These are phyloP conservation scores for Alloplasta piceator DNA, from an alignment of 2,888 invertebrate species.

Conservation along the genomic window DNA sequence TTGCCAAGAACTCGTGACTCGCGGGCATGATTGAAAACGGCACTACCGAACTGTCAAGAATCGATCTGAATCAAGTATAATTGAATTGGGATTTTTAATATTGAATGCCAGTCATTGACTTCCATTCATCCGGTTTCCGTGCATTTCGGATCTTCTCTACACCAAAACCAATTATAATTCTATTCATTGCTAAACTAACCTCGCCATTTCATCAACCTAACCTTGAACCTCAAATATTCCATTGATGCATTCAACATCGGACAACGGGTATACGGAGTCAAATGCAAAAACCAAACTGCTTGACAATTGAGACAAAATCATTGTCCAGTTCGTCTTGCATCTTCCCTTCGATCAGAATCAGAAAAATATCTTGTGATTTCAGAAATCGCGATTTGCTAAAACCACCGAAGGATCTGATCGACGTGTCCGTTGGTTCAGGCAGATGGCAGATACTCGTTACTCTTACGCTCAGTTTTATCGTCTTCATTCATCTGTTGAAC, in stretches of 20 bases:
- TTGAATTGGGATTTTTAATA: too few relatives aligned
- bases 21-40: too few relatives aligned
- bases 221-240: neutral
- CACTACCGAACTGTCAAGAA: too few relatives aligned
- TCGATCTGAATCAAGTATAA: too few relatives aligned
- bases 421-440: constrained; percentile 64
- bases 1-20: too few relatives aligned
- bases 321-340: neutral
- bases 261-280: constrained; percentile 35
- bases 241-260: constrained; percentile 38
- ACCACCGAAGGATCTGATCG: constrained; percentile 64
- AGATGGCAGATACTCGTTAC: constrained; percentile 67
- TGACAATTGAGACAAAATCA: neutral
- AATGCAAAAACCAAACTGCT: neutral
- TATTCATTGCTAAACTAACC: constrained; percentile 28
- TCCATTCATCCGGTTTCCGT: too few relatives aligned
- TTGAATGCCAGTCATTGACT: too few relatives aligned
- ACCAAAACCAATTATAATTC: too few relatives aligned
- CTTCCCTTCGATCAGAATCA: neutral
- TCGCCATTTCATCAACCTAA: constrained; percentile 16
- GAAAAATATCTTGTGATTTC: neutral
- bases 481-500: constrained; percentile 65
- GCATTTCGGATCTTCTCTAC: too few relatives aligned
- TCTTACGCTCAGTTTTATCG: constrained; percentile 59
- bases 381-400: constrained; percentile 58